Evolutionary conservation across 2,113 vertebrate genomes (phyloP).

Genomic region (Passer montanus): DNA sequence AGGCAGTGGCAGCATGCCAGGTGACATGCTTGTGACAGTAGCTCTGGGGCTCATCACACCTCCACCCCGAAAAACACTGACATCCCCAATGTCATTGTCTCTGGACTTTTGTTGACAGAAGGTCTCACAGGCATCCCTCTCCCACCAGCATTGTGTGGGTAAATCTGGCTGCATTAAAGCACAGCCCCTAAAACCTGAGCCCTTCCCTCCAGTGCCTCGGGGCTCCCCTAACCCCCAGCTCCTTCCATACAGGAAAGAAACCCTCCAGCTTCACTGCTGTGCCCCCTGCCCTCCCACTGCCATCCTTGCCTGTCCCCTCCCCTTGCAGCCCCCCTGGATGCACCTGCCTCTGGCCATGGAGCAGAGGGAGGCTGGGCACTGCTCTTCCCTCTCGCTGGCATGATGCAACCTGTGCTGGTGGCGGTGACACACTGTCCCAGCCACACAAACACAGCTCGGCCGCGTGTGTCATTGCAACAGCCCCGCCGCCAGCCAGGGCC

Average conservation of each 20-base stretch:
- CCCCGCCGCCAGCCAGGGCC: not conserved
- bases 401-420: not conserved
- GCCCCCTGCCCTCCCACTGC: not conserved
- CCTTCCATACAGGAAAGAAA: not conserved
- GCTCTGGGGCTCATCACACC: not conserved
- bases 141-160: rapidly evolving
- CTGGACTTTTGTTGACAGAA: not conserved
- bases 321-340: rapidly evolving
- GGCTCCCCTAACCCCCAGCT: rapidly evolving
- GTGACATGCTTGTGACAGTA: rapidly evolving
- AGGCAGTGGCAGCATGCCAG: not conserved
- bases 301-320: not conserved
- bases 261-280: not conserved
- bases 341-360: not conserved
- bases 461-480: not conserved
- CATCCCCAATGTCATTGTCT: not conserved
- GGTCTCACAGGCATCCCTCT: not conserved
- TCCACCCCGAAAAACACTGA: not conserved
- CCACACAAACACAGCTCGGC: not conserved
- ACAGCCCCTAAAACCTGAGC: not conserved
- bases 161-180: not conserved
- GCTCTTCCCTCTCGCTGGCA: not conserved
- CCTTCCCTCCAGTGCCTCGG: not conserved
- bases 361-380: not conserved
- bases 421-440: not conserved